Percentiles rank a stretch among this genome's conserved stretches.
Evolutionary conservation across 1,140 invertebrate genomes (phyloP).

Genomic region (Zeugodacus cucurbitae): DNA sequence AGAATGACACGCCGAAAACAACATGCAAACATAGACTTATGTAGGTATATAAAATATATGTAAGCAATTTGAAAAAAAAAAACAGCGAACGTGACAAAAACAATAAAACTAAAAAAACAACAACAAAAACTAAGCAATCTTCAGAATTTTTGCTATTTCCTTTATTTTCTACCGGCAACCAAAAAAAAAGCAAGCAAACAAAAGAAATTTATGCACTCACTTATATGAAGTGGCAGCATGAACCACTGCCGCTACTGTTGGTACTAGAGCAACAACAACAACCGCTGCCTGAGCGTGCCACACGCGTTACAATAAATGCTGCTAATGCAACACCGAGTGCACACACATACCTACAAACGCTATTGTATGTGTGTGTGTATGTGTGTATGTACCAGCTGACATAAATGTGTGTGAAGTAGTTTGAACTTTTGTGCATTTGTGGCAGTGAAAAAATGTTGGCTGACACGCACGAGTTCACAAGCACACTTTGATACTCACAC

Average conservation of each 20-base stretch:
- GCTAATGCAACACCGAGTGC: not conserved
- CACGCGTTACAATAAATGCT: not conserved
- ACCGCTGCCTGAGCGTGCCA: not conserved
- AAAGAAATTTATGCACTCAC: constrained; percentile 31
- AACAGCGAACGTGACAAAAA: not conserved
- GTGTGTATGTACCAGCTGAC: not conserved
- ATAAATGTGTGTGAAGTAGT: not conserved
- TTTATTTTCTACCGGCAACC: not conserved
- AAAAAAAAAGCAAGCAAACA: not conserved
- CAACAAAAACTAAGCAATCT: not conserved
- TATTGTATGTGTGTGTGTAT: not conserved
- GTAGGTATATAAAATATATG: not conserved
- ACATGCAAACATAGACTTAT: not conserved
- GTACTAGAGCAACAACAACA: not conserved
- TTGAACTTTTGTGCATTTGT: constrained; percentile 26
- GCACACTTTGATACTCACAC: not conserved
- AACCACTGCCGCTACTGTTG: not conserved
- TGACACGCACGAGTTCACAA: not conserved
- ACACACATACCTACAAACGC: not conserved
- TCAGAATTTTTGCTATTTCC: not conserved
- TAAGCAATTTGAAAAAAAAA: not conserved
- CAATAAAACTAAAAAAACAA: not conserved
- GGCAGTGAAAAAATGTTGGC: constrained; percentile 21
- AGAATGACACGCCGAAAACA: not conserved
- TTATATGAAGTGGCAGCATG: constrained; percentile 33